phyloP scores from a whole-genome alignment of 2,888 invertebrate genomes.

The Heterodera filipjevi region DNA sequence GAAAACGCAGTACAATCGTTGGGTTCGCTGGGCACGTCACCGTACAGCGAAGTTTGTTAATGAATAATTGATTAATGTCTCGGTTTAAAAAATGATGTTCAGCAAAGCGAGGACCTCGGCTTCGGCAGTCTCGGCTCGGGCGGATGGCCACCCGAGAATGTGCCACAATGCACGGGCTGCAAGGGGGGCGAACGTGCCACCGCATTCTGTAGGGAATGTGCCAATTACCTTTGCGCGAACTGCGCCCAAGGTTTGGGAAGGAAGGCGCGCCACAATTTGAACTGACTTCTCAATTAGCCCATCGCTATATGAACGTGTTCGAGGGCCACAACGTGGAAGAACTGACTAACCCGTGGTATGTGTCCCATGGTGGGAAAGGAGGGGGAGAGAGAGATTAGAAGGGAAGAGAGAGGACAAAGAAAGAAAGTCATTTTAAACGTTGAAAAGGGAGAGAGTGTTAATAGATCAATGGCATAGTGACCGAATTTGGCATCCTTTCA shows the following conservation, averaged over 20 bases:
- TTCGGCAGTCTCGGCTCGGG: conserved; percentile 27
- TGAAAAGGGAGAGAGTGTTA: no score
- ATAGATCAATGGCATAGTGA: no score
- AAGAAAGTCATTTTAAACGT: no score
- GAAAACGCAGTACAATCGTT: conserved; percentile 63
- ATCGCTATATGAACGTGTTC: conserved; percentile 98
- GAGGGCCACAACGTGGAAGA: conserved; percentile 71
- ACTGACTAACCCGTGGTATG: conserved; percentile 21
- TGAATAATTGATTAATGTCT: background rate
- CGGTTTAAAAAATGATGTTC: background rate
- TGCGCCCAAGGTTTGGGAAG: conserved; percentile 71
- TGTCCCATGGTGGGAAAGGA: background rate
- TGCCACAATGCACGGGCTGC: conserved; percentile 82
- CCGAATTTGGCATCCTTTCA: no score
- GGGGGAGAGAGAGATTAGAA: background rate
- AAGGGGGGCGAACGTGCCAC: conserved; percentile 70
- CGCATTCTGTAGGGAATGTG: conserved; percentile 75
- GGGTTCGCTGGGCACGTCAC: conserved; percentile 26
- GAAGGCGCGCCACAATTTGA: background rate
- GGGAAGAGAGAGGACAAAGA: background rate
- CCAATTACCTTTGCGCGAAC: conserved; percentile 90
- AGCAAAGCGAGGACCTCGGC: conserved; percentile 28
- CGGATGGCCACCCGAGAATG: conserved; percentile 20
- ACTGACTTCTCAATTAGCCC: conserved; percentile 74
- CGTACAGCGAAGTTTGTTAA: conserved; percentile 23